Evolutionary conservation across 2,113 vertebrate genomes (phyloP).

Genomic region (Coturnix japonica): DNA sequence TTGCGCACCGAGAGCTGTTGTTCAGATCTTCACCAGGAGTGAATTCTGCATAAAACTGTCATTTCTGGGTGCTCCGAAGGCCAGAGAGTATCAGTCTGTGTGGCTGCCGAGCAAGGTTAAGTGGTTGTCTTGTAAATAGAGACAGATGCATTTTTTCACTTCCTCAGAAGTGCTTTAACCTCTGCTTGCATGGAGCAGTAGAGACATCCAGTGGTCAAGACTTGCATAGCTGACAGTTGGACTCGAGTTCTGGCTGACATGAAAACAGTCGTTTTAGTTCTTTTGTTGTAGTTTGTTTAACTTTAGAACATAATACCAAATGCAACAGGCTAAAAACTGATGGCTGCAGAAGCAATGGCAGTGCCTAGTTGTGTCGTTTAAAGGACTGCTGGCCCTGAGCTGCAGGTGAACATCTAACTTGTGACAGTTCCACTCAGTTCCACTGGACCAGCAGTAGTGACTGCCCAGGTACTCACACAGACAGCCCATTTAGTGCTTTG

Average conservation of each 20-base stretch:
- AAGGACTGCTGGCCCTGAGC: background rate
- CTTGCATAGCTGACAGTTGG: background rate
- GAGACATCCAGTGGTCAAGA: conserved; percentile 63
- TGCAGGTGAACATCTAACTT: background rate
- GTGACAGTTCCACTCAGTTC: background rate
- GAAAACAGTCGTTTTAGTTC: background rate
- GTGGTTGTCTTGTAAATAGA: background rate
- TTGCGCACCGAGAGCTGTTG: background rate
- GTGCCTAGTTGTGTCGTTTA: background rate
- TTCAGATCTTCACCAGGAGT: background rate
- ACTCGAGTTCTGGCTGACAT: background rate
- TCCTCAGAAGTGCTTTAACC: background rate
- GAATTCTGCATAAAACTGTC: background rate
- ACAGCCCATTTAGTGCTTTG: background rate
- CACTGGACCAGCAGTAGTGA: background rate
- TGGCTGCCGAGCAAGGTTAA: background rate
- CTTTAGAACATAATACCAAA: background rate
- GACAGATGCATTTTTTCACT: background rate
- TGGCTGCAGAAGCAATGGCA: background rate
- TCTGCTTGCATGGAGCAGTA: background rate
- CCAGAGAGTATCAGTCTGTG: background rate
- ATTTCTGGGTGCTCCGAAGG: background rate
- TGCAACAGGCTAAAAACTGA: background rate
- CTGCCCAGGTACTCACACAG: background rate
- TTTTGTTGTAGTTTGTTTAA: background rate